Evolutionary conservation across 2,113 vertebrate genomes (phyloP).

Genomic region (Drymodes brunneopygia): DNA sequence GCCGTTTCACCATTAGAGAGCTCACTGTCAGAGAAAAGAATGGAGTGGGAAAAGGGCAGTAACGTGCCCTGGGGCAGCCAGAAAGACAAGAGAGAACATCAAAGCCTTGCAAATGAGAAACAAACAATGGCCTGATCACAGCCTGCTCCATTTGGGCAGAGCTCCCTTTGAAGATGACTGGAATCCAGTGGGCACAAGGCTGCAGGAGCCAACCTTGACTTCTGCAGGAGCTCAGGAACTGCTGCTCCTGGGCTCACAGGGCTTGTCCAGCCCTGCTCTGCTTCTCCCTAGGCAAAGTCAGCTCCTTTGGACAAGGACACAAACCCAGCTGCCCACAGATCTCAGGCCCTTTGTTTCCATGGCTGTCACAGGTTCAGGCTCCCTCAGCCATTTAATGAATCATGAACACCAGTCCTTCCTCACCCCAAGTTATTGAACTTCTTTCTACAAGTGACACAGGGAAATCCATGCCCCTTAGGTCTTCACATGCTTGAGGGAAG

Average conservation of each 20-base stretch:
- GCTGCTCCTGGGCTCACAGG: not conserved
- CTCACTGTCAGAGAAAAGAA: not conserved
- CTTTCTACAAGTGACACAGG: rapidly evolving
- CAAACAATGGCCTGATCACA: slow-evolving; percentile 12
- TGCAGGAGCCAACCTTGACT: not conserved
- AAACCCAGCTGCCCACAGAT: not conserved
- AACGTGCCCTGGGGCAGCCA: not conserved
- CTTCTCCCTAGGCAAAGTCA: not conserved
- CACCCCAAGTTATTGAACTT: not conserved
- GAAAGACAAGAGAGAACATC: slow-evolving; percentile 2
- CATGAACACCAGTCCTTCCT: not conserved
- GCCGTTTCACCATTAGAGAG: not conserved
- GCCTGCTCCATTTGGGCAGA: not conserved
- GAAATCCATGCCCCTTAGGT: not conserved
- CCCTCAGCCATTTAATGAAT: not conserved
- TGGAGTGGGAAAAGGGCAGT: not conserved
- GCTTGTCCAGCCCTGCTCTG: not conserved
- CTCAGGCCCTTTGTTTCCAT: not conserved
- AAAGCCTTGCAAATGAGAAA: slow-evolving; percentile 40
- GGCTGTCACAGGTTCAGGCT: not conserved
- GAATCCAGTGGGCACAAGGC: not conserved
- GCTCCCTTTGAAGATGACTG: not conserved
- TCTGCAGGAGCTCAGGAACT: not conserved
- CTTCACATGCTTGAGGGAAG: not conserved
- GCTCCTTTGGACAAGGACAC: not conserved